Evolutionary conservation across 2,113 vertebrate species (phyloP).

Genomic region (Hymenochirus boettgeri): DNA sequence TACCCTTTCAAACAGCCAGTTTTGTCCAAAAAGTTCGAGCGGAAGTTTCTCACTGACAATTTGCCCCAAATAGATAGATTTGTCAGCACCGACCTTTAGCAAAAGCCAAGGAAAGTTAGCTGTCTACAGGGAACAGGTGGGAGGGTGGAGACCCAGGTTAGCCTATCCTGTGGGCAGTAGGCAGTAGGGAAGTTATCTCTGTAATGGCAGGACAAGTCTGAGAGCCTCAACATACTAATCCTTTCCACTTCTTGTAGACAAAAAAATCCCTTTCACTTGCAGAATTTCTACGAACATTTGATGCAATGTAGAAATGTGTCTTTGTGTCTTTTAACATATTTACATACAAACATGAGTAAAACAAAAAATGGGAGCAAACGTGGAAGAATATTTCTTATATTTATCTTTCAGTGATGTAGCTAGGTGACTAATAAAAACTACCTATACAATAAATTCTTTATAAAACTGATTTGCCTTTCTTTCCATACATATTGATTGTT

Average conservation of each 20-base stretch:
- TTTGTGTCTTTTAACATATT: too few species aligned
- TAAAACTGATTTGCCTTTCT: too few species aligned
- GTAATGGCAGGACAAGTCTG: background rate
- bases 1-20: conserved; percentile 98
- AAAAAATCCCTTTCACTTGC: too few species aligned
- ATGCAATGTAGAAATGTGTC: too few species aligned
- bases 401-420: too few species aligned
- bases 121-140: conserved; percentile 43
- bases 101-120: conserved; percentile 45
- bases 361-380: too few species aligned
- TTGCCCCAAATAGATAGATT: conserved; percentile 99
- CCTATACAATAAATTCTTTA: too few species aligned
- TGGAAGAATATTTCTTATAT: too few species aligned
- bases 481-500: too few species aligned
- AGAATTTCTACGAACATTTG: too few species aligned
- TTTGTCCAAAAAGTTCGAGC: conserved; percentile 99
- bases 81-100: conserved; percentile 90
- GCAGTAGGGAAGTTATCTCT: conserved; percentile 3
- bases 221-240: background rate
- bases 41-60: conserved; percentile 99
- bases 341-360: too few species aligned
- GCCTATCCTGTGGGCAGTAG: conserved; percentile 8
- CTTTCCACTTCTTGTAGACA: background rate
- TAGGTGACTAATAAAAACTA: too few species aligned
- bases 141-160: conserved; percentile 14